Evolutionary conservation across 2,113 vertebrate species (phyloP).

Genomic region (Carettochelys insculpta): DNA sequence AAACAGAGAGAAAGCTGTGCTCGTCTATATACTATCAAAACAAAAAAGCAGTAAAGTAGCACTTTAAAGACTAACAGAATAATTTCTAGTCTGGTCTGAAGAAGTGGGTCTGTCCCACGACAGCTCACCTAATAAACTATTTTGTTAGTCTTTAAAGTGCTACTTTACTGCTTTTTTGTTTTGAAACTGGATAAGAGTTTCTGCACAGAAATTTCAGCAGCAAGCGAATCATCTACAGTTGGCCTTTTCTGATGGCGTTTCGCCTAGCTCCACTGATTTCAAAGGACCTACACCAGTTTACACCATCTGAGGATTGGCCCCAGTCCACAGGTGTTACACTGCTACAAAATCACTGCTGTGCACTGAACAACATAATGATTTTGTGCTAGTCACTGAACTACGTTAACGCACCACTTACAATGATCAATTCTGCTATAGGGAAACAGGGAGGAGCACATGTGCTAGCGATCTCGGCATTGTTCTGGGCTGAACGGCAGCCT

Average conservation of each 20-base stretch:
- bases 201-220: not conserved
- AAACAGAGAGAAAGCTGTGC: too few species aligned
- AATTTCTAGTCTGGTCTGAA: too few species aligned
- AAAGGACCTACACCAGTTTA: not conserved
- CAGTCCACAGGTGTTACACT: not conserved
- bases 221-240: fast-evolving
- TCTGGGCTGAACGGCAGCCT: conserved; percentile 28
- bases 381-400: not conserved
- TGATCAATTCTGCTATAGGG: not conserved
- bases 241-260: not conserved
- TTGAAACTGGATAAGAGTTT: too few species aligned
- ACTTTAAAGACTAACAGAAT: too few species aligned
- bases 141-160: too few species aligned
- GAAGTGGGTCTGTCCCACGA: too few species aligned
- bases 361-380: not conserved
- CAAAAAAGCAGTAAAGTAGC: too few species aligned
- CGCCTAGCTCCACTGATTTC: not conserved
- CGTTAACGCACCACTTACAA: not conserved
- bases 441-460: not conserved
- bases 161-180: too few species aligned
- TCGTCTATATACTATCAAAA: too few species aligned
- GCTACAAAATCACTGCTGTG: not conserved
- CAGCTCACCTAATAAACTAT: too few species aligned
- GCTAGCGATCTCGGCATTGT: conserved; percentile 1
- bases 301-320: not conserved